Evolutionary conservation across 92 coral and sea anemone genomes (phyloP).

Genomic region (Umimayanthus kanabou): DNA sequence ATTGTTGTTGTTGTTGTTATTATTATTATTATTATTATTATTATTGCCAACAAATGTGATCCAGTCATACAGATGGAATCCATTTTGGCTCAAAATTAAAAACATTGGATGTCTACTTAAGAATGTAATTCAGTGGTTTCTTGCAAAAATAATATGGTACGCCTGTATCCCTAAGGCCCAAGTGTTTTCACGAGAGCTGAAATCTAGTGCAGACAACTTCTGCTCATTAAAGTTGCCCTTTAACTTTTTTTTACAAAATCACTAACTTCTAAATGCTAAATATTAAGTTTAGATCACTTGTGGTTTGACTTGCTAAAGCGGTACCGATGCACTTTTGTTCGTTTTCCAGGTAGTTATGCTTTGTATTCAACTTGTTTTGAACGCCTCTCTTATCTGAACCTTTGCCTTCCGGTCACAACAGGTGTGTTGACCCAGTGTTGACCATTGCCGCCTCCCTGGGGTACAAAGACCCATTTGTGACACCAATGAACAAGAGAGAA

Average conservation of each 20-base stretch:
- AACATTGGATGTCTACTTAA: too few relatives aligned
- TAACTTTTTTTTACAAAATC: neutral
- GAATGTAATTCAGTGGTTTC: neutral
- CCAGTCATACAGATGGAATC: too few relatives aligned
- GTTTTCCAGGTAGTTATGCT: neutral
- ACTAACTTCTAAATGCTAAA: neutral
- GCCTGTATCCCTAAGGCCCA: neutral
- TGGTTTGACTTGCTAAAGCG: neutral
- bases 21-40: too few relatives aligned
- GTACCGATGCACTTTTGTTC: neutral
- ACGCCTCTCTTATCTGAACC: neutral
- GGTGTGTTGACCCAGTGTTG: slow-evolving; percentile 90
- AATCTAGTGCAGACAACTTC: neutral
- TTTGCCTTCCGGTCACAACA: neutral
- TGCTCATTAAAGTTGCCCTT: neutral
- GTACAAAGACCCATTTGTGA: slow-evolving; percentile 90
- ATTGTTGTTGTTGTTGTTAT: too few relatives aligned
- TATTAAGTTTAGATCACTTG: too few relatives aligned
- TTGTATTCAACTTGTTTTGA: neutral
- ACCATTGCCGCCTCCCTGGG: slow-evolving; percentile 92
- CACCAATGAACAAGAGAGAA: slow-evolving; percentile 80
- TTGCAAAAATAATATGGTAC: neutral
- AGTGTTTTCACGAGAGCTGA: neutral
- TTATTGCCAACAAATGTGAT: too few relatives aligned
- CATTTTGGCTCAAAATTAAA: too few relatives aligned